Evolutionary conservation across 2,797 vertebrate species (phyloP), one percentile per base, ranked within the genome.

Genomic region (Diplodus puntazzo): DNA sequence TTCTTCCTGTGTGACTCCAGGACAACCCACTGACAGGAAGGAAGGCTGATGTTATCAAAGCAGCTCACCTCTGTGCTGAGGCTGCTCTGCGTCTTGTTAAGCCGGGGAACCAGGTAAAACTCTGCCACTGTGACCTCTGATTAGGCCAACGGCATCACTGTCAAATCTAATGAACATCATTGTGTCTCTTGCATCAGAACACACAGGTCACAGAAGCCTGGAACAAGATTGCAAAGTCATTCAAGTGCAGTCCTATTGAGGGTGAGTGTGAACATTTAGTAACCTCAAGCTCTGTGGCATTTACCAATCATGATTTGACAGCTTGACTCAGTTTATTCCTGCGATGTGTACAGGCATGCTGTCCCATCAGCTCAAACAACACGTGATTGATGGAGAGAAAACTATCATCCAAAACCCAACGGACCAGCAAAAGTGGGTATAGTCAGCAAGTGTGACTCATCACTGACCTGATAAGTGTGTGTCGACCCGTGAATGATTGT

Each of bases 221-320:
- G 98, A 99, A 98, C 94, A 99, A 99, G 95, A 99, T 99, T 21
- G 96, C 97, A 23, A 97, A 98, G 88, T 98, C 98, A 59, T 99
- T 99, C 92, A 98, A 99, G 91, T 99, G 98, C 94, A 95, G 96
- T 1, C 96, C 97, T 27, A 97, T 99, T 2, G 98, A 99, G 94
- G 98, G 98, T 99, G 67, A 91, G 96, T 85, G 61, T 43, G 23
- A 65, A 34, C 49, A 2, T 49, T 43, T 7, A 0, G 11, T 43
- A n/a, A 34, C 16, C 58, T 50, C 25, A 54, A 0, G 5, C 17
- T n/a, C 13, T n/a, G 17, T 34, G 20, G 45, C 11, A 14, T 65
- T 59, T 34, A 0, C 4, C 25, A 2, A 12, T 14, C 75, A 13
- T 58, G 11, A 60, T 66, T 43, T 54, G n/a, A 75, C 27, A 30